phyloP scores from a whole-genome alignment of 2,113 vertebrate genomes.

The Scophthalmus maximus region DNA sequence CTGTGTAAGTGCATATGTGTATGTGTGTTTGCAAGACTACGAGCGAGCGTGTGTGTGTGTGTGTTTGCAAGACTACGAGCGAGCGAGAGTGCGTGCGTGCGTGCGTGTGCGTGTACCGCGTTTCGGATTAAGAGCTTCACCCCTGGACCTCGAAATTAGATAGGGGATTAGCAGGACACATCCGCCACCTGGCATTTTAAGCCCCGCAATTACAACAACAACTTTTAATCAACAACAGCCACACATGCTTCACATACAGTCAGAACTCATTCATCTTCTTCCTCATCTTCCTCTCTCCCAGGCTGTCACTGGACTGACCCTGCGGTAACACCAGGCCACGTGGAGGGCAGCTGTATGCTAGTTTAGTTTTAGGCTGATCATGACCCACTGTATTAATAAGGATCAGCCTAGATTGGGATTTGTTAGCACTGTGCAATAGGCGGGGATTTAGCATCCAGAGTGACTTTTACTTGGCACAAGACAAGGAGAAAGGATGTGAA shows the following conservation, averaged over 20 bases:
- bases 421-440: conserved; percentile 50
- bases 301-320: conserved; percentile 24
- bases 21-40: neutral
- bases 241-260: conserved; percentile 73
- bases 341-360: conserved; percentile 24
- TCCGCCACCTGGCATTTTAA: conserved; percentile 83
- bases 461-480: conserved; percentile 70
- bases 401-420: conserved; percentile 68
- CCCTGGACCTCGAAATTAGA: conserved; percentile 81
- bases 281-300: neutral
- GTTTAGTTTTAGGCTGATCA: conserved; percentile 51
- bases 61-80: conserved; percentile 60
- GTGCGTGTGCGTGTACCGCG: conserved; percentile 76
- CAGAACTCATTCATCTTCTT: conserved; percentile 42
- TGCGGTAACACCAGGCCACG: conserved; percentile 19
- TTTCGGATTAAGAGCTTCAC: conserved; percentile 83
- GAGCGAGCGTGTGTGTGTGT: conserved; percentile 18
- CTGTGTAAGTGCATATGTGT: no score
- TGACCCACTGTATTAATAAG: conserved; percentile 63
- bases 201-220: conserved; percentile 79
- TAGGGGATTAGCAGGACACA: conserved; percentile 79
- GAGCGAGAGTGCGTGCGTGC: conserved; percentile 74
- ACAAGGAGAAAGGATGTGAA: conserved; percentile 46
- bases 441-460: conserved; percentile 59
- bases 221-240: conserved; percentile 81